Conservation (phyloP, 1,140 invertebrate species). For the Drosophila ironensis region DNA sequence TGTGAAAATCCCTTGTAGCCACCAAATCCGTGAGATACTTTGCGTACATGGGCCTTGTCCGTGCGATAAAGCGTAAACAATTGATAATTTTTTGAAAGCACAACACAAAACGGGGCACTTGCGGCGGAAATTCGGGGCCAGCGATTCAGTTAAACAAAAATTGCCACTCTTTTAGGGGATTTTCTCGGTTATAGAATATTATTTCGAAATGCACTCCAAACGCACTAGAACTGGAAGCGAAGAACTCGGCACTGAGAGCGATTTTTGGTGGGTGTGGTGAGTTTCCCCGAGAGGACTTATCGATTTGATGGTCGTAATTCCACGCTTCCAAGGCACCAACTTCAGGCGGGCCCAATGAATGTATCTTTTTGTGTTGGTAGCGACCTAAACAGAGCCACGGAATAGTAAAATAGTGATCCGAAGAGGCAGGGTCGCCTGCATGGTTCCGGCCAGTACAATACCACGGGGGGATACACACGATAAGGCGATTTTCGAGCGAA, state of each 20-base stretch:
- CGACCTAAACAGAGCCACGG: conserved; percentile 1
- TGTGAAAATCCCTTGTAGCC: neutral
- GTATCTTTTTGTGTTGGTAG: neutral
- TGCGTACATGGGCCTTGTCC: conserved; percentile 7
- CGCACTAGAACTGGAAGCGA: conserved; percentile 56
- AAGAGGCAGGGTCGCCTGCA: neutral
- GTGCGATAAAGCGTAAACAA: conserved; percentile 21
- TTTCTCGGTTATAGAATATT: conserved; percentile 35
- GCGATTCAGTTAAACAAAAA: conserved; percentile 17
- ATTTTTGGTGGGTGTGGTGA: conserved; percentile 56
- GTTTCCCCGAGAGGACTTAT: conserved; percentile 54
- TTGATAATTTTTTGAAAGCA: conserved; percentile 22
- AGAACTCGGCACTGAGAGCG: conserved; percentile 17
- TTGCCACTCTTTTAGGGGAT: conserved; percentile 42
- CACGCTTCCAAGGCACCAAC: neutral
- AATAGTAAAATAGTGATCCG: neutral
- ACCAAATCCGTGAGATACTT: conserved; percentile 2
- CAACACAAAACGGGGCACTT: conserved; percentile 11
- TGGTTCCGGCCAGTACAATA: conserved; percentile 8
- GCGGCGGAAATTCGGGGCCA: neutral
- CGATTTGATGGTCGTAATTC: conserved; percentile 48
- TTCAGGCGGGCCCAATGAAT: neutral
- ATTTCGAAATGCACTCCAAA: conserved; percentile 58
- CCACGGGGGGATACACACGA: conserved; percentile 36
- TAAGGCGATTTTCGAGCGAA: conserved; percentile 33